Base-by-base conservation (phyloP, 1,140 invertebrate species). In the Scaptodrosophila lebanonensis region DNA sequence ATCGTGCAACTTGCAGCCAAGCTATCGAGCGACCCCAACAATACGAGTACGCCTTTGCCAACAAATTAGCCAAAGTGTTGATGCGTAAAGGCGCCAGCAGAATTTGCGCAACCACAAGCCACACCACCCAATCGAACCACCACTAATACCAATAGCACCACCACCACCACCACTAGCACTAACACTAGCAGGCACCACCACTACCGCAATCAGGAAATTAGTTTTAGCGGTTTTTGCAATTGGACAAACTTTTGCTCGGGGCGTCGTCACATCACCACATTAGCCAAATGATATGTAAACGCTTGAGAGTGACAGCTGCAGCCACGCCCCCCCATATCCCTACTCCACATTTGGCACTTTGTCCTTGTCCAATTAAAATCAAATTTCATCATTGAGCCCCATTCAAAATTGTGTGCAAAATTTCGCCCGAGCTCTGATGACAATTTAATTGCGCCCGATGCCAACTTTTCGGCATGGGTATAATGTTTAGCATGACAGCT, bases 51-150 rank as follows among this genome's bases (percentile, higher is more conserved):
- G 54, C 50, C 50, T 45, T 40, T 35, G 48, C 63, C 63, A 56
- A 56, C 73, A 82, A 70, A 82, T 79, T 79, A 79, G 49, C 69
- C 69, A 62, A 79, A 82, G 69, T 69, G 75, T 82, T 79, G 73
- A 79, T 75, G 73, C 73, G 75, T 75, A 62, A 79, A 79, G 73
- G 75, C 32, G 32, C 32, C 12, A 65, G 61, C 56, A 59, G 62
- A 63, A 66, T 61, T 79, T 68, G 68, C 56, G 73, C 57, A 82
- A 79, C 25, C 35, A 27, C 25, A 30, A 29, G 5, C 50, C 12
- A 35, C 9, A 9, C 3, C 3, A 33, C 6, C 8, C 3, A n/a
- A 13, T 11, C 5, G 12, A 33, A 33, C 32, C 8, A 9, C 2
- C 32, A 33, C 5, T 11, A 33, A 3, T 11, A 25, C 22, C 22